Percentiles rank a stretch among this genome's conserved stretches.
These are phyloP conservation scores for Geophilus truncorum DNA, from an alignment of 2,888 invertebrate species.

Conservation along the genomic window DNA sequence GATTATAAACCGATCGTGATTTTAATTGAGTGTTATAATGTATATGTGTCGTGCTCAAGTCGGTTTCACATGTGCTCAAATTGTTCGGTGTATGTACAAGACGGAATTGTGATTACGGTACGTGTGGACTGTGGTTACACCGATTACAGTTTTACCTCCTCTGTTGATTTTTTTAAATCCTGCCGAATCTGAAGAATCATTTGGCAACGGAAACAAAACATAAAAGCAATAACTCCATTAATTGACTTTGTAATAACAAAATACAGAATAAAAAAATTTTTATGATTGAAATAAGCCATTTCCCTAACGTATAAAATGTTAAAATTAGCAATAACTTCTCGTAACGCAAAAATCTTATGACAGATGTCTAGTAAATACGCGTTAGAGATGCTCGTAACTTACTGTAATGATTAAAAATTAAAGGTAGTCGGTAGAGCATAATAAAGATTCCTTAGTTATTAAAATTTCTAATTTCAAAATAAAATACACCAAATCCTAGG, in stretches of 20 bases:
- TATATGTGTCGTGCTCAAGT: no score
- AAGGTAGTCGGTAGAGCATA: no score
- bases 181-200: neutral
- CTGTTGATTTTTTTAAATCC: neutral
- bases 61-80: neutral
- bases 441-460: no score
- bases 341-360: neutral
- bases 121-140: neutral
- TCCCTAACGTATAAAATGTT: neutral
- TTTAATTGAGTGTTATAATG: no score
- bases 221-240: neutral
- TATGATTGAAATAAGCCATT: neutral
- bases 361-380: neutral
- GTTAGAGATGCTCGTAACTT: neutral
- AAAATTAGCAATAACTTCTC: neutral
- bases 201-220: neutral
- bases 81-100: neutral
- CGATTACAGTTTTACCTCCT: neutral
- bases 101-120: neutral
- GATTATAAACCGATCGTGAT: no score
- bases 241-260: neutral
- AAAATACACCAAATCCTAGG: no score
- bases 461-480: no score
- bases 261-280: no score
- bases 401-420: no score